Evolutionary conservation across 2,797 vertebrate species (phyloP), one percentile per base, ranked within the genome.

Genomic region (Chelonia mydas): DNA sequence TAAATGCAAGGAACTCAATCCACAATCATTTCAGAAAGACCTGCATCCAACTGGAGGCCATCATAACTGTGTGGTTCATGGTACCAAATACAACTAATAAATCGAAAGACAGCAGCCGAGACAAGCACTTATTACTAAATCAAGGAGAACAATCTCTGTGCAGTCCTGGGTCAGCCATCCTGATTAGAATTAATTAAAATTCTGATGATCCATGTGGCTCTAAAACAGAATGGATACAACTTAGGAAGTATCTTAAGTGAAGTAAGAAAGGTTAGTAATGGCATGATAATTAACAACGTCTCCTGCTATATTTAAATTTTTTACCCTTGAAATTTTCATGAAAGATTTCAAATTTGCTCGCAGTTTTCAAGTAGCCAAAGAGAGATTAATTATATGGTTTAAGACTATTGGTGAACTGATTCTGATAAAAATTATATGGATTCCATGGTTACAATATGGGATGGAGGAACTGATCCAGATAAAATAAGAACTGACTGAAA

Each of bases 311-410:
- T 91, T 94, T 95, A 91, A 95, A 96, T 96, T 83, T 59, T 95
- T 92, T 97, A 89, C 95, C 94, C 93, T 95, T 94, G 88, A 96
- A 96, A 96, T 96, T 91, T 89, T 93, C 94, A 25, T 95, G 95
- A 96, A 90, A 97, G 96, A 91, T 96, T 97, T 97, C 84, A 96
- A 92, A 96, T 94, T 88, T 90, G 92, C 93, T 96, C 94, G 76
- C 95, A 95, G 90, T 94, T 96, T 96, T 94, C 93, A 84, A 95
- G 79, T 92, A 83, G 55, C 93, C 93, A 87, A 80, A 87, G 95
- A 90, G 89, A 93, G 51, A 72, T 93, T 96, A 95, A 97, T 97
- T 95, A 90, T 57, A 51, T 31, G 91, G 65, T 78, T 94, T 78
- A 93, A 95, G 87, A 68, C 53, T 87, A 86, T 54, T 55, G 59